Evolutionary conservation across 2,888 invertebrate genomes (phyloP).

Genomic region (Dicyrtomina minuta): DNA sequence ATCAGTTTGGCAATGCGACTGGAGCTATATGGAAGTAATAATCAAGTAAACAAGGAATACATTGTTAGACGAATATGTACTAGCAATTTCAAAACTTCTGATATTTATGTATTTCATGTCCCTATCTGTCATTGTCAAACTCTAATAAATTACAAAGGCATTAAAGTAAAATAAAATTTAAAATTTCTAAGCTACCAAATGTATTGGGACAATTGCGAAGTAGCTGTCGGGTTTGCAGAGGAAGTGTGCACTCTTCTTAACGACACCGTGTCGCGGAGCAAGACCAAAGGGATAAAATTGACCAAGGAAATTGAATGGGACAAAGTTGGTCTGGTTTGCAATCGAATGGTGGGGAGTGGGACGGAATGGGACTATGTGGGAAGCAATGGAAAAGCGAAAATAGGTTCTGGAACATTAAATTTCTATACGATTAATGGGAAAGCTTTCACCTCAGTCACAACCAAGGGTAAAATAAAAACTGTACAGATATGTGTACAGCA

Average conservation of each 20-base stretch:
- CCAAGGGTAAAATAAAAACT: constrained; percentile 19
- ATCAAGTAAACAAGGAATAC: no score
- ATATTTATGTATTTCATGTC: background rate
- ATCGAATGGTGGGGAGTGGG: no score
- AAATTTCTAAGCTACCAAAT: constrained; percentile 50
- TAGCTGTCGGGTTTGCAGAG: constrained; percentile 47
- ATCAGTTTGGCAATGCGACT: no score
- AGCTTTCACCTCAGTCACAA: constrained; percentile 21
- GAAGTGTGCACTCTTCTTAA: constrained; percentile 42
- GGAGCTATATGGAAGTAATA: no score
- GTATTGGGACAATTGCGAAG: constrained; percentile 44
- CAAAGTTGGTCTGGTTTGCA: constrained; percentile 38
- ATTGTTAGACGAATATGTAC: background rate
- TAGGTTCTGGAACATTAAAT: constrained; percentile 21
- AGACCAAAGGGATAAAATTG: constrained; percentile 40
- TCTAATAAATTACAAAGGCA: background rate
- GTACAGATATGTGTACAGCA: constrained; percentile 37
- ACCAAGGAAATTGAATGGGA: constrained; percentile 41
- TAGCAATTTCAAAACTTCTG: background rate
- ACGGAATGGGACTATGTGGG: constrained; percentile 33
- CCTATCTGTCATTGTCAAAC: background rate
- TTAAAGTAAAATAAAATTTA: constrained; percentile 7
- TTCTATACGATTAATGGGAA: constrained; percentile 42
- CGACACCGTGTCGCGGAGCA: constrained; percentile 28
- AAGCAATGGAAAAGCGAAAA: constrained; percentile 26